Evolutionary conservation across 2,888 invertebrate genomes (phyloP).

Genomic region (Nymphalis c-album): DNA sequence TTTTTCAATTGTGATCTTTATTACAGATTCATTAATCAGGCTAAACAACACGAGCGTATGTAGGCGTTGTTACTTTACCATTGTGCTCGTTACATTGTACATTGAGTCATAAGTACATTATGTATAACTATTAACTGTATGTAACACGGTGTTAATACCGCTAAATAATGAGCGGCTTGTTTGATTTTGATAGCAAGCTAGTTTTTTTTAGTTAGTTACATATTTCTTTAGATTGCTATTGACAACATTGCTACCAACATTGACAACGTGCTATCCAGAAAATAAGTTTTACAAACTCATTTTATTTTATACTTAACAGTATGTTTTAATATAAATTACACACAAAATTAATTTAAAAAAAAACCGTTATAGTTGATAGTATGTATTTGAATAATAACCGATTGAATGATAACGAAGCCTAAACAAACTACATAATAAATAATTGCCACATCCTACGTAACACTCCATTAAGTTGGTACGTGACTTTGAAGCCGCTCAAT

Average conservation of each 20-base stretch:
- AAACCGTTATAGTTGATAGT: not conserved
- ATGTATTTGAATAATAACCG: conserved; percentile 8
- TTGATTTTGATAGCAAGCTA: not conserved
- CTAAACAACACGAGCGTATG: conserved; percentile 16
- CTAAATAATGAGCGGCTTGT: conserved; percentile 10
- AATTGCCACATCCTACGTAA: conserved; percentile 69
- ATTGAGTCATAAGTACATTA: conserved; percentile 26
- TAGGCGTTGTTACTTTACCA: conserved; percentile 18
- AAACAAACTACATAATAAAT: conserved; percentile 58
- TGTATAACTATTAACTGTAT: conserved; percentile 25
- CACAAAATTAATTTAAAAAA: not conserved
- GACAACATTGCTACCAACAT: no score
- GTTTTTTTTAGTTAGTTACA: not conserved
- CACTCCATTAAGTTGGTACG: conserved; percentile 65
- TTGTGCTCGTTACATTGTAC: conserved; percentile 23
- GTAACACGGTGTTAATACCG: conserved; percentile 27
- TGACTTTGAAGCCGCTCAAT: conserved; percentile 67
- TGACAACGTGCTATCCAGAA: no score
- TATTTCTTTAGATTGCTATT: no score
- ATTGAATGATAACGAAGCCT: conserved; percentile 24
- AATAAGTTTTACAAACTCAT: no score
- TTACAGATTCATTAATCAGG: not conserved
- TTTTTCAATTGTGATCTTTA: no score
- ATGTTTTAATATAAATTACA: no score
- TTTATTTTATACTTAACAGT: no score